Base-by-base conservation (phyloP, 1,140 invertebrate species). In the Berghia stephanieae region DNA sequence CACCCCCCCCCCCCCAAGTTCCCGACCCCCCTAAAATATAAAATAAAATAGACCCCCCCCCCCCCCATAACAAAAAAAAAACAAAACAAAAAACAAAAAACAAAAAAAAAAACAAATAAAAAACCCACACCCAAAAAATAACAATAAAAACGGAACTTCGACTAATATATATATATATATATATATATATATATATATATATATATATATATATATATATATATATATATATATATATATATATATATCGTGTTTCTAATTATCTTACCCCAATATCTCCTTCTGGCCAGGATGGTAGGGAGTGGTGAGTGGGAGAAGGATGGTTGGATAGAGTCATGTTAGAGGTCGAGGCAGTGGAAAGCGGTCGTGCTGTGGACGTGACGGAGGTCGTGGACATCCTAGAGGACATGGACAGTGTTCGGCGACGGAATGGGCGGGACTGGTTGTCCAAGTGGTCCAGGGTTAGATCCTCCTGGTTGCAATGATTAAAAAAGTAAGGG, bases 321-420 rank as follows among this genome's bases (percentile, higher is more conserved):
- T 52, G 75, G 78, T 63, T 78, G 6, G n/a, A n/a, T n/a, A n/a
- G n/a, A n/a, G n/a, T n/a, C n/a, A n/a, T n/a, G n/a, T n/a, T n/a
- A 74, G 78, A 80, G 16, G 71, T 60, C 27, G 80, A 73, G n/a
- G 81, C 73, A n/a, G 81, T 82, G 31, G 82, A 80, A 21, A 86
- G 74, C 5, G 86, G 86, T 10, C 85, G 80, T 21, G 80, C 79
- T 36, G 83, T 84, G 1, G 84, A 86, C 0, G 84, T 84, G 8
- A 85, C 82, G 0, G 83, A 85, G 40, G 83, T 67, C 13, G 83
- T 80, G 1, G 85, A 85, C 72, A 82, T 79, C 46, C 79, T 78
- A 31, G 85, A 86, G 27, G 84, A 85, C 24, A 86, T 83, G 27
- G 88, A 87, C 80, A 86, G 80, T 67, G 85, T 88, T 79, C 85